Evolutionary conservation across 1,140 invertebrate genomes (phyloP).

Genomic region (Trichonephila inaurata): DNA sequence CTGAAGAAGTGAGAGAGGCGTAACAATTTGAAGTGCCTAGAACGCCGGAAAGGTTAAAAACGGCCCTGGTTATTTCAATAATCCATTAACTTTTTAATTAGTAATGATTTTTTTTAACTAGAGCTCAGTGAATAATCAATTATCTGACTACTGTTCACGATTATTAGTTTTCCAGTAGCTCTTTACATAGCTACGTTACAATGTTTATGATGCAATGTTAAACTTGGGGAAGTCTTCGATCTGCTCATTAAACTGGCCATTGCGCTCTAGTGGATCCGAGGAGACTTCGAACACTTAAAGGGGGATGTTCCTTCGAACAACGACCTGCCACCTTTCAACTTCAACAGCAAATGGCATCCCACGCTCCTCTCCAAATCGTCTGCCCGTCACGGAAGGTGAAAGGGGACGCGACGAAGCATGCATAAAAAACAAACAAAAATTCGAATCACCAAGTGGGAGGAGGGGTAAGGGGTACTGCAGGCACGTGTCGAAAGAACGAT

Average conservation of each 20-base stretch:
- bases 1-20: too few relatives aligned
- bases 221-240: background rate
- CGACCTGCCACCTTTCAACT: background rate
- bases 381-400: background rate
- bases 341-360: background rate
- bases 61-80: too few relatives aligned
- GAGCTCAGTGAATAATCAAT: too few relatives aligned
- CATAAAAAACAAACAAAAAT: background rate
- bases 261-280: background rate
- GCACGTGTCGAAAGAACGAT: background rate
- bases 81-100: too few relatives aligned
- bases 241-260: background rate
- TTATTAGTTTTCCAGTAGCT: too few relatives aligned
- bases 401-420: background rate
- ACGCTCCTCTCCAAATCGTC: background rate
- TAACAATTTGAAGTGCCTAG: too few relatives aligned
- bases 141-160: too few relatives aligned
- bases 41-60: too few relatives aligned
- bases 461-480: background rate
- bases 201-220: too few relatives aligned
- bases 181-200: too few relatives aligned
- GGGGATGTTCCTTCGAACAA: background rate
- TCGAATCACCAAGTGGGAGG: background rate
- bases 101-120: too few relatives aligned
- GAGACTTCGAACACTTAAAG: background rate